Base-by-base conservation (phyloP, 2,113 vertebrate species). In the Rhinoderma darwinii region DNA sequence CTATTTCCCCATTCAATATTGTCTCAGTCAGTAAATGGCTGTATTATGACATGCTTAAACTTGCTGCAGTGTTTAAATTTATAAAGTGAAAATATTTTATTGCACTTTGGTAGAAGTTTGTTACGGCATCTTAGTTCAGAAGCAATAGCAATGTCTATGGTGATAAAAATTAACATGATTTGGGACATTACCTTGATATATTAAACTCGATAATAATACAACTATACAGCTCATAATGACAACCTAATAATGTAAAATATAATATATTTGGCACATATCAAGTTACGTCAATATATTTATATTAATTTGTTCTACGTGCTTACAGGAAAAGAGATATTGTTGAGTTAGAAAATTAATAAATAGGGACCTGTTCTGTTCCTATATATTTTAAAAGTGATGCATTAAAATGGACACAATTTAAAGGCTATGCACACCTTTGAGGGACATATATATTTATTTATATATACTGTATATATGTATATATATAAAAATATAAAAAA, bases 31-130 rank as follows among this genome's bases (percentile, higher is more conserved):
- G 83, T 20, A 75, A 86, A 78, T 86, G n/a, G 30, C 84, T 68
- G 39, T 51, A 78, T 66, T 78, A 78, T 51, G 74, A 66, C 59
- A 78, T 32, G 56, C 37, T 66, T 66, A 32, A 78, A 50, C 50
- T 85, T 85, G 84, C 74, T 50, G 72, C 35, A 61, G 83, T 75
- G 83, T 75, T 84, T 56, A 84, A 84, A 84, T 84, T 75, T 75
- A 84, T 74, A 56, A 75, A 84, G 70, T 84, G 83, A 84, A 75
- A 84, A 74, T 84, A 84, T 74, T 84, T 73, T 84, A 84, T 56
- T 17, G 22, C 83, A 56, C 70, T 75, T 74, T 74, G n/a, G 39
- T 61, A 75, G 51, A 74, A 54, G 35, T 75, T 59, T 84, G 70
- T 75, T 84, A 75, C 70, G 50, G 72, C 51, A 75, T 84, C 70